A percentile compares a stretch with the other conserved stretches of the same genome.
Evolutionary conservation across 2,797 vertebrate genomes (phyloP).

Genomic region (Philypnodon macrostomus): DNA sequence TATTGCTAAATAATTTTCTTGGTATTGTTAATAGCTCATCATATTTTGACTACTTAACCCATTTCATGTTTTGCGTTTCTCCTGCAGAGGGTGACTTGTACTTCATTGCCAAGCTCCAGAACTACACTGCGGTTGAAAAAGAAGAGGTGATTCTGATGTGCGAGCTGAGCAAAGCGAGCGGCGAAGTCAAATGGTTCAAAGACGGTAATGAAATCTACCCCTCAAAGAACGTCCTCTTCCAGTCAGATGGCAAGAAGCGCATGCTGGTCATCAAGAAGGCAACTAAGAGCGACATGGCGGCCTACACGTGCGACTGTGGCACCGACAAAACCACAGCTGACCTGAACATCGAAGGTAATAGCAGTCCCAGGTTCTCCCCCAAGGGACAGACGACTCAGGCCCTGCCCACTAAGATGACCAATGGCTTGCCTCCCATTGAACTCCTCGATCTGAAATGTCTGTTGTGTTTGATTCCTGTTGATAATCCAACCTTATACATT

Average conservation of each 20-base stretch:
- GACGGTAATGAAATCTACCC: slow-evolving; percentile 89
- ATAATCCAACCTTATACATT: slow-evolving; percentile 21
- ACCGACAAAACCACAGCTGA: slow-evolving; percentile 90
- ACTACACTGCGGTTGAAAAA: slow-evolving; percentile 93
- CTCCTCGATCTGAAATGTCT: slow-evolving; percentile 6
- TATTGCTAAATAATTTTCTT: too few relatives aligned
- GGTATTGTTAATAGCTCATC: too few relatives aligned
- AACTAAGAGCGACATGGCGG: slow-evolving; percentile 87
- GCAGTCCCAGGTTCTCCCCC: background rate
- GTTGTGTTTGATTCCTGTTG: slow-evolving; percentile 2
- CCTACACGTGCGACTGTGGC: slow-evolving; percentile 92
- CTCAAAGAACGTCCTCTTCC: slow-evolving; percentile 87
- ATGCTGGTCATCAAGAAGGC: slow-evolving; percentile 90
- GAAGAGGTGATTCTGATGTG: slow-evolving; percentile 92
- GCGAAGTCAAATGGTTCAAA: slow-evolving; percentile 94
- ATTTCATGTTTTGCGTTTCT: slow-evolving; percentile 23
- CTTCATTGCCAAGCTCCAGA: slow-evolving; percentile 92
- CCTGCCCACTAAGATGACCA: background rate
- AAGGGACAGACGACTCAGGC: slow-evolving; percentile 13
- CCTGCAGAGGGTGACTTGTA: slow-evolving; percentile 93
- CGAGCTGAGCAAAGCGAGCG: slow-evolving; percentile 90
- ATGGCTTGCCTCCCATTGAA: background rate
- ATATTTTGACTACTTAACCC: background rate
- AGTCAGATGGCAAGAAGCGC: slow-evolving; percentile 88
- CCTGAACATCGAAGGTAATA: slow-evolving; percentile 91